These are phyloP conservation scores for Stichopus chloronotus DNA, from an alignment of 35 echinoderm and acorn worm genomes.

Conservation along the genomic window DNA sequence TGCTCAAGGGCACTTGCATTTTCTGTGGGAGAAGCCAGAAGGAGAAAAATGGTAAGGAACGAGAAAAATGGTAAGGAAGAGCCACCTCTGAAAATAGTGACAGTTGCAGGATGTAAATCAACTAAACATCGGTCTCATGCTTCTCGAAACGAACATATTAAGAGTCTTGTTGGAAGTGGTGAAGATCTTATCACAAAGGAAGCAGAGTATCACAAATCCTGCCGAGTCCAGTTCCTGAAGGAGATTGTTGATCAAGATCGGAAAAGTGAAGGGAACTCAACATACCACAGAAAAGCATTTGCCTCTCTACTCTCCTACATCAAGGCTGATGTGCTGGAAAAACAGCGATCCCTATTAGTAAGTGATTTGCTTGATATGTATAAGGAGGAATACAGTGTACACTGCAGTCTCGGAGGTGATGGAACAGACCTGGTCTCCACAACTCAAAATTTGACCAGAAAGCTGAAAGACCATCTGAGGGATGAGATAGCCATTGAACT, in stretches of 20 bases:
- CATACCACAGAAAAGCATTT: constrained; percentile 66
- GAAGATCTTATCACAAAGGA: constrained; percentile 75
- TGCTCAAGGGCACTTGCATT: constrained; percentile 66
- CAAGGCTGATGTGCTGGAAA: not conserved
- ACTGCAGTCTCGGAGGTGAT: constrained; percentile 9
- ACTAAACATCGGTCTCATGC: constrained; percentile 40
- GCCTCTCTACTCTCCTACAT: constrained; percentile 11
- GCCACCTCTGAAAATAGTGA: constrained; percentile 57
- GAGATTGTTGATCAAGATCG: constrained; percentile 41
- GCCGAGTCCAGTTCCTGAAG: constrained; percentile 55
- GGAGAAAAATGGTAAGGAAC: constrained; percentile 48
- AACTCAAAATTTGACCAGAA: constrained; percentile 70
- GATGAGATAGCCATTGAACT: constrained; percentile 54
- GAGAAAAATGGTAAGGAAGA: constrained; percentile 63
- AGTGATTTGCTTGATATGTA: not conserved
- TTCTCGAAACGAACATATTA: constrained; percentile 73
- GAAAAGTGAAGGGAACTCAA: constrained; percentile 1
- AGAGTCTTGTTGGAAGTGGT: constrained; percentile 56
- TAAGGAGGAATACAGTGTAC: too few species aligned
- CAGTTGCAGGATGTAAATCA: constrained; percentile 63
- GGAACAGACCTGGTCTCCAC: constrained; percentile 1
- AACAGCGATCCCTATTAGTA: constrained; percentile 11
- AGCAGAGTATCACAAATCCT: constrained; percentile 80
- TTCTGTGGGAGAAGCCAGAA: constrained; percentile 73
- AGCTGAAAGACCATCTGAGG: constrained; percentile 59